Conservation (phyloP, 1,140 invertebrate species). For the Sitodiplosis mosellana region DNA sequence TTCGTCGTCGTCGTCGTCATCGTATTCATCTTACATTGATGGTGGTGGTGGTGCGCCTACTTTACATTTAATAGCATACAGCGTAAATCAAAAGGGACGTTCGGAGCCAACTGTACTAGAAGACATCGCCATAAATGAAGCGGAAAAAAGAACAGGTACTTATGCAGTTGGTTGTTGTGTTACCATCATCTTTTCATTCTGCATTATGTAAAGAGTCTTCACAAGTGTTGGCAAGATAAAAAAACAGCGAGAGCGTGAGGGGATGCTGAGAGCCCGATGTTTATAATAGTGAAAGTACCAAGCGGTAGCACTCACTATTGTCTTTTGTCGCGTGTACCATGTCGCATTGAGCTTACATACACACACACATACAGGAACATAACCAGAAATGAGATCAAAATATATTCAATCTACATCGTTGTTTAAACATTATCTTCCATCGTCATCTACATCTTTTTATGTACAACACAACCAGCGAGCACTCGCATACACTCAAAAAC, state of each 20-base stretch:
- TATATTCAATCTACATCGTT: too few relatives aligned
- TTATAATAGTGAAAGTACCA: too few relatives aligned
- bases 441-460: too few relatives aligned
- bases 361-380: not conserved
- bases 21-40: constrained; percentile 13
- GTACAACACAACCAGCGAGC: not conserved
- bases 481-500: not conserved
- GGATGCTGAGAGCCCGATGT: too few relatives aligned
- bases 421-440: too few relatives aligned
- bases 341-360: not conserved
- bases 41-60: constrained; percentile 31
- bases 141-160: constrained; percentile 67
- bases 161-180: constrained; percentile 4
- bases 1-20: not conserved
- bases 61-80: constrained; percentile 59
- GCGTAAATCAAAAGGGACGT: constrained; percentile 70
- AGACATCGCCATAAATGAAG: constrained; percentile 69
- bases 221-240: too few relatives aligned
- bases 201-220: too few relatives aligned
- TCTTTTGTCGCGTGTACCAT: too few relatives aligned
- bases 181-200: constrained; percentile 1
- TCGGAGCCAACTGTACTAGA: constrained; percentile 63
- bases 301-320: too few relatives aligned
- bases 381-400: not conserved
- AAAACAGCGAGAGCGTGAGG: too few relatives aligned